Conservation (phyloP, 2,113 vertebrate genomes). For the Pluvialis apricaria region DNA sequence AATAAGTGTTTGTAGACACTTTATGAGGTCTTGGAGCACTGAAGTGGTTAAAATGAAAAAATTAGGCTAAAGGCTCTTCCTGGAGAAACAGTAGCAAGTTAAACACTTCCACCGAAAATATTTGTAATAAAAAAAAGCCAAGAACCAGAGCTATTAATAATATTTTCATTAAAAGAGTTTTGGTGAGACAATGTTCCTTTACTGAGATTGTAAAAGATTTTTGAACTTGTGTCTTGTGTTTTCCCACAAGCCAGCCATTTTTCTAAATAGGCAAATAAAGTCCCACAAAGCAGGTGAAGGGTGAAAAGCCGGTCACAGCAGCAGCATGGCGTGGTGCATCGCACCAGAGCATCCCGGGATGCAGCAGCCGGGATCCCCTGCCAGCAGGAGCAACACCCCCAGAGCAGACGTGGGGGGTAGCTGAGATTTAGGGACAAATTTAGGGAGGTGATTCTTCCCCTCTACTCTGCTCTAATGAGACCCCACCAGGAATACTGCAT, state of each 20-base stretch:
- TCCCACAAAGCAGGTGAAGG: neutral
- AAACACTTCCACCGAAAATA: neutral
- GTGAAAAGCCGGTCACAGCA: neutral
- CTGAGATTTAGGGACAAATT: neutral
- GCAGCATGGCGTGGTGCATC: neutral
- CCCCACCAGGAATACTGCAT: too few species aligned
- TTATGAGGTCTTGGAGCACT: neutral
- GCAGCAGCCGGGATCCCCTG: neutral
- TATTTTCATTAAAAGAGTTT: neutral
- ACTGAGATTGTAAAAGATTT: neutral
- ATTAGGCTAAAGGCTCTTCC: neutral
- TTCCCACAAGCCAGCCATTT: neutral
- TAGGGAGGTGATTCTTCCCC: too few species aligned
- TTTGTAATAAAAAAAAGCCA: neutral
- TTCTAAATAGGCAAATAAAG: neutral
- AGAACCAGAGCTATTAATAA: neutral
- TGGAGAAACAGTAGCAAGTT: neutral
- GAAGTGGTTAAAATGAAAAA: neutral
- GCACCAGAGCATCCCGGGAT: accelerated
- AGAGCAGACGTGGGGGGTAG: neutral
- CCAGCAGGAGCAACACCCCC: neutral
- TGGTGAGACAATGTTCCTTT: neutral
- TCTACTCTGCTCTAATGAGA: too few species aligned
- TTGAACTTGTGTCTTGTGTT: neutral
- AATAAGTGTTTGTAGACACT: neutral